phyloP scores from a whole-genome alignment of 2,797 vertebrate genomes.

The Acanthurus tractus region DNA sequence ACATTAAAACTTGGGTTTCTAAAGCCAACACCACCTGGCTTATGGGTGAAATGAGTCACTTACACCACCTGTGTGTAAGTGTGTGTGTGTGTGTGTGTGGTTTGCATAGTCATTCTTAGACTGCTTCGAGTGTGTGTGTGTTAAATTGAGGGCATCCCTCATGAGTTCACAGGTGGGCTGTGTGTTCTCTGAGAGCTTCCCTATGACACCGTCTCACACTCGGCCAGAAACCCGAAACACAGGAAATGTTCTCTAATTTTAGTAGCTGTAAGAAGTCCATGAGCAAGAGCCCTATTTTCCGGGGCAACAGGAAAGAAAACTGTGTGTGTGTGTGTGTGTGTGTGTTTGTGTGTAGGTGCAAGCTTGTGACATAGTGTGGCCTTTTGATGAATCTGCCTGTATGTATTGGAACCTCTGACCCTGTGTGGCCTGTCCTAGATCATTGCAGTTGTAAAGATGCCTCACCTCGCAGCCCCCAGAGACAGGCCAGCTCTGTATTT shows the following conservation, averaged over 20 bases:
- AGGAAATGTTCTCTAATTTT: slow-evolving; percentile 50
- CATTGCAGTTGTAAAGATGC: slow-evolving; percentile 78
- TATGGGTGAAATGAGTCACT: slow-evolving; percentile 47
- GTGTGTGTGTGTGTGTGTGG: slow-evolving; percentile 16
- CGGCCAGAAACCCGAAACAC: slow-evolving; percentile 17
- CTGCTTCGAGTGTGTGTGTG: slow-evolving; percentile 34
- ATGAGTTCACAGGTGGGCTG: slow-evolving; percentile 56
- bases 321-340: slow-evolving; percentile 18
- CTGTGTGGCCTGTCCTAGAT: slow-evolving; percentile 70
- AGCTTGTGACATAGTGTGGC: slow-evolving; percentile 65
- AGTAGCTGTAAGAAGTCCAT: slow-evolving; percentile 33
- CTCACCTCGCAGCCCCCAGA: slow-evolving; percentile 66
- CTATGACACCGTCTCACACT: slow-evolving; percentile 36
- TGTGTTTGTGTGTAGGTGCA: slow-evolving; percentile 31
- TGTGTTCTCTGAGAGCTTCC: slow-evolving; percentile 44
- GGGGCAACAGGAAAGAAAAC: slow-evolving; percentile 33
- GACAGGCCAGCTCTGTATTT: slow-evolving; percentile 67
- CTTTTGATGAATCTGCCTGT: slow-evolving; percentile 75
- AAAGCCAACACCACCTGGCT: slow-evolving; percentile 58
- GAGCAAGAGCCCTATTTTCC: slow-evolving; percentile 35
- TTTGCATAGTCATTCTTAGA: slow-evolving; percentile 18
- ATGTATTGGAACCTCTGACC: slow-evolving; percentile 75
- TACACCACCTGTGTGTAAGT: slow-evolving; percentile 46
- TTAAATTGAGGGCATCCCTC: slow-evolving; percentile 61
- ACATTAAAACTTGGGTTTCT: slow-evolving; percentile 47